A percentile compares a stretch with the other conserved stretches of the same genome.
Evolutionary conservation across 2,797 vertebrate species (phyloP).

Genomic region (Chloroceryle amazona): DNA sequence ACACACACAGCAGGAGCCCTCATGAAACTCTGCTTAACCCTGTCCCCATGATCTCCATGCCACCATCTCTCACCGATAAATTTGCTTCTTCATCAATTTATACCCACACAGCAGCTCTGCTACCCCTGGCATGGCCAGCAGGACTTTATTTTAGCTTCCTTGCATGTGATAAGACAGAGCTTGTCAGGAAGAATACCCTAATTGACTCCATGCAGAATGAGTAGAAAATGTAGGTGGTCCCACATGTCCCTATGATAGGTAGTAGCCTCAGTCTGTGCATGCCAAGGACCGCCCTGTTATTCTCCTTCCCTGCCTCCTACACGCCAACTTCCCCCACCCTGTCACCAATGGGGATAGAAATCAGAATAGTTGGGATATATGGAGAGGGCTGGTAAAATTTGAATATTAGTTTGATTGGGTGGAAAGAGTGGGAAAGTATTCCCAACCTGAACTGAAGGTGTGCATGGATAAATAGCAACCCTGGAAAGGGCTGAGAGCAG

Average conservation of each 20-base stretch:
- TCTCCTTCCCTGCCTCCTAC: not conserved
- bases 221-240: not conserved
- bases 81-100: not conserved
- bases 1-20: not conserved
- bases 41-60: not conserved
- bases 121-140: not conserved
- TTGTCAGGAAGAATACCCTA: not conserved
- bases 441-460: not conserved
- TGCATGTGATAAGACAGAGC: not conserved
- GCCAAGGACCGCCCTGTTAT: not conserved
- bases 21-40: too few relatives aligned
- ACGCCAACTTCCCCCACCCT: not conserved
- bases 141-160: not conserved
- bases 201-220: not conserved
- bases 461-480: not conserved
- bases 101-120: not conserved
- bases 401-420: not conserved
- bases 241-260: not conserved
- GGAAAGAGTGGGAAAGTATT: not conserved
- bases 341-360: not conserved
- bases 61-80: not conserved
- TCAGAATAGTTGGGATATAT: not conserved
- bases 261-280: not conserved
- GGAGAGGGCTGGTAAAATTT: not conserved
- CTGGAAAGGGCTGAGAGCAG: not conserved